These are phyloP conservation scores for Fragum sueziense DNA, from an alignment of 2,888 invertebrate species.

Conservation along the genomic window DNA sequence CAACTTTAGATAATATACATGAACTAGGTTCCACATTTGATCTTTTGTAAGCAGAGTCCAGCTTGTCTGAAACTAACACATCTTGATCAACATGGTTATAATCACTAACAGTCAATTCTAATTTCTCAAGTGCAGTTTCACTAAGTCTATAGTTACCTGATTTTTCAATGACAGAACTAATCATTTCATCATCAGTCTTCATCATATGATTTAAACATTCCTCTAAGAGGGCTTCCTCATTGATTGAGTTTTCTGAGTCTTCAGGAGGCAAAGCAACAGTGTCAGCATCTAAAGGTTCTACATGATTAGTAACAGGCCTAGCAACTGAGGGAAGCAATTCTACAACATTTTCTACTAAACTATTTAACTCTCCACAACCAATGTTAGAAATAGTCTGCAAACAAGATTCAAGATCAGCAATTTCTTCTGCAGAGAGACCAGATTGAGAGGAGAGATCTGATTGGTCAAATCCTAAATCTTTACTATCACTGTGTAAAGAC, in stretches of 20 bases:
- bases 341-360: conserved; percentile 57
- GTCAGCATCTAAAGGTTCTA: conserved; percentile 27
- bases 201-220: conserved; percentile 18
- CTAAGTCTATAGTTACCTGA: conserved; percentile 11
- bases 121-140: not conserved
- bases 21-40: conserved; percentile 48
- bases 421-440: conserved; percentile 56
- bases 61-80: conserved; percentile 15
- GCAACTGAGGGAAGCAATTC: conserved; percentile 36
- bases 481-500: conserved; percentile 55
- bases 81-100: not conserved
- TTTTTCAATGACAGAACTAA: conserved; percentile 18
- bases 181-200: conserved; percentile 18
- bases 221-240: conserved; percentile 22
- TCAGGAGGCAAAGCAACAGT: conserved; percentile 28
- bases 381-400: conserved; percentile 55
- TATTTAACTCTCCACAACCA: conserved; percentile 53
- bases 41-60: not conserved
- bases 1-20: conserved; percentile 55
- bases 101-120: not conserved
- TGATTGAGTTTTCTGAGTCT: not conserved
- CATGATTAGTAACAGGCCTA: conserved; percentile 26
- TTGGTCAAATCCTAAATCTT: conserved; percentile 49
- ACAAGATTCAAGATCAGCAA: conserved; percentile 53
- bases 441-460: conserved; percentile 59